phyloP scores from a whole-genome alignment of 2,888 invertebrate species.

The Arctia plantaginis region DNA sequence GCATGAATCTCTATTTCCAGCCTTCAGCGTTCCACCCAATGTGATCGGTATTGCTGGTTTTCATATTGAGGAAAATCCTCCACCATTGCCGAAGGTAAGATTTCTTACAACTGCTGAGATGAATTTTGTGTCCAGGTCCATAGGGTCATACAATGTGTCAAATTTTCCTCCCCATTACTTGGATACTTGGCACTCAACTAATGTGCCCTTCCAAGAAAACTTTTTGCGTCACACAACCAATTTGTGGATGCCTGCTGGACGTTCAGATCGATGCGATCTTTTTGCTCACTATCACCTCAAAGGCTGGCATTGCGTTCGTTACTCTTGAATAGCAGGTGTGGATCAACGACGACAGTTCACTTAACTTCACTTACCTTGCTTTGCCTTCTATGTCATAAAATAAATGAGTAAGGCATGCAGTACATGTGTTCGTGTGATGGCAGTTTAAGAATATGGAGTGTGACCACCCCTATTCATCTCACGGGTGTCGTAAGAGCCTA shows the following conservation, averaged over 20 bases:
- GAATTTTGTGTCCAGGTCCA: background rate
- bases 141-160: too few species aligned
- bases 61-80: constrained; percentile 62
- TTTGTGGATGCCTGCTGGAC: background rate
- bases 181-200: background rate
- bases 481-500: too few species aligned
- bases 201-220: too few species aligned
- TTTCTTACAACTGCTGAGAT: background rate
- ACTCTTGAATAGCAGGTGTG: background rate
- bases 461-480: too few species aligned
- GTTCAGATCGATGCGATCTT: background rate
- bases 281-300: background rate
- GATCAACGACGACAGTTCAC: background rate
- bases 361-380: too few species aligned
- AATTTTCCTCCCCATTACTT: too few species aligned
- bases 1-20: constrained; percentile 60
- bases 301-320: background rate
- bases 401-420: too few species aligned
- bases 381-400: too few species aligned
- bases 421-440: too few species aligned
- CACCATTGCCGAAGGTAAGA: constrained; percentile 67
- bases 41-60: constrained; percentile 69
- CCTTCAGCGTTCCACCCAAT: constrained; percentile 63
- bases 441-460: too few species aligned
- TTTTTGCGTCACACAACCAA: background rate